These are phyloP conservation scores for mouse (Mus musculus) DNA, from an alignment of 2,113 vertebrate species.

Conservation along the genomic window GRCm39 chr12:83331001-83331500, in stretches of 20 bases:
- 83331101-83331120: neutral
- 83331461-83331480: constrained; percentile 41
- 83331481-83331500: constrained; percentile 43
- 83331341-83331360: neutral
- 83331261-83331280: neutral
- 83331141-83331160: neutral
- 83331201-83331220: neutral
- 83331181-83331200: neutral
- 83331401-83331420: neutral
- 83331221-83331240: neutral
- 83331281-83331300: neutral
- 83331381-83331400: neutral
- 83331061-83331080: neutral
- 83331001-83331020: neutral
- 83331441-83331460: constrained; percentile 17
- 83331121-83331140: neutral
- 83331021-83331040: neutral
- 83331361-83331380: neutral
- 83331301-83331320: neutral
- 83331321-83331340: neutral
- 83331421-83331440: constrained; percentile 2
- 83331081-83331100: neutral
- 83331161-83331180: neutral
- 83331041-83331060: neutral
- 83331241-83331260: constrained; percentile 14